Base-by-base conservation (phyloP, 2,888 invertebrate species). In the Aphodius granarius region DNA sequence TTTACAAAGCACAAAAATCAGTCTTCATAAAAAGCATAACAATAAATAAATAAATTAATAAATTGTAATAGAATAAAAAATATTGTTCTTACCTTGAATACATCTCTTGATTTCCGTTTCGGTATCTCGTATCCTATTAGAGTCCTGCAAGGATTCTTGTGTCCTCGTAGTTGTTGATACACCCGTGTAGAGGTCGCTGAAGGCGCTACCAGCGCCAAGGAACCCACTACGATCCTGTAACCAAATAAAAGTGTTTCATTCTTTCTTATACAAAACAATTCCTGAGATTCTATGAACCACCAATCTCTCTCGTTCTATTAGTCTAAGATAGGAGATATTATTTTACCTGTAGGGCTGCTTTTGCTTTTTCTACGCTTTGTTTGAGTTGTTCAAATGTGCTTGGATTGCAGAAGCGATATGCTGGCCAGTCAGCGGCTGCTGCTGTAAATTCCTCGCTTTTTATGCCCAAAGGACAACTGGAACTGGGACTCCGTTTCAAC, bases 341-440 rank as follows among this genome's bases (percentile, higher is more conserved):
- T 18, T 68, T 68, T 82, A 87, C 94, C 86, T 94, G 94, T 70
- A 96, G 88, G 0, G 95, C 96, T 0, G 95, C 95, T 85, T 96
- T 96, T 66, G 96, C 96, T 85, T 96, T 96, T 85, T 96, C 96
- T 66, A 96, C 95, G 83, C 95, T 95, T 86, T 96, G 96, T 83
- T 96, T 96, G 78, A 96, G 88, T 85, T 96, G 95, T 84, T 96
- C 95, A 89, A 96, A 96, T 13, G 96, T 96, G 79, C 94, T 94
- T 82, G 95, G 95, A 85, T 94, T 94, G 84, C 91, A 91, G 77
- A 95, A 93, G 70, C 96, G 91, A 86, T 96, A 96, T 72, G 86
- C 85, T 0, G 93, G 92, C 93, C 93, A 93, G 86, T 93, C 93
- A 74, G 90, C 86, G 74, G 90, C 86, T 0, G 92, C 89, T 4